Evolutionary conservation across 2,888 invertebrate species (phyloP).

Genomic region (Mechanitis messenoides): DNA sequence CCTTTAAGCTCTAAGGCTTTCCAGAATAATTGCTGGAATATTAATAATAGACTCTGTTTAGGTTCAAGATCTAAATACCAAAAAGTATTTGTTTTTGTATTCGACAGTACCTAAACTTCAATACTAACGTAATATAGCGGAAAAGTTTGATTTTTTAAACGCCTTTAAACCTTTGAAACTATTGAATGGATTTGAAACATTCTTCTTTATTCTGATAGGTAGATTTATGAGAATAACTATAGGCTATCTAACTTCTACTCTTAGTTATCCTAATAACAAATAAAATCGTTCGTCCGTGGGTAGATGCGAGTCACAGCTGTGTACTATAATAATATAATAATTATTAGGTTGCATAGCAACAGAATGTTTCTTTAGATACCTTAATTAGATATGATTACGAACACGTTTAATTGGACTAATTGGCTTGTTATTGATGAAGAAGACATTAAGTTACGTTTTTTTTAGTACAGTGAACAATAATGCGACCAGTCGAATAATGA

Average conservation of each 20-base stretch:
- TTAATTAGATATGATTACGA: slow-evolving; percentile 23
- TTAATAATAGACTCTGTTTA: background rate
- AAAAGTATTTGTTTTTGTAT: too few relatives aligned
- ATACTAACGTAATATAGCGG: too few relatives aligned
- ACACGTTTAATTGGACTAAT: slow-evolving; percentile 32
- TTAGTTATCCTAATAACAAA: too few relatives aligned
- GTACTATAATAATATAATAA: background rate
- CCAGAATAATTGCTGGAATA: background rate
- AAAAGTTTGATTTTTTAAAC: too few relatives aligned
- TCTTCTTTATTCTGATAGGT: too few relatives aligned
- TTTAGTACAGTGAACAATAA: slow-evolving; percentile 19
- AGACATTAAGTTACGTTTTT: slow-evolving; percentile 18
- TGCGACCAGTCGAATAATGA: slow-evolving; percentile 15
- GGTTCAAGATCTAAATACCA: too few relatives aligned
- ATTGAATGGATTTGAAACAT: too few relatives aligned
- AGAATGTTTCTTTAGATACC: slow-evolving; percentile 16
- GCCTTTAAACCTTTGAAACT: too few relatives aligned
- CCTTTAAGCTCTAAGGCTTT: slow-evolving; percentile 1
- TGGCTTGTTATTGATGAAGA: slow-evolving; percentile 29
- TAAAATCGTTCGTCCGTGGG: too few relatives aligned
- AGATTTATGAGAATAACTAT: too few relatives aligned
- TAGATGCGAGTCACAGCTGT: background rate
- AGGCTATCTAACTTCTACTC: too few relatives aligned
- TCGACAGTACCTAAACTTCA: too few relatives aligned
- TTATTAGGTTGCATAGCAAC: background rate